A percentile compares a stretch with the other conserved stretches of the same genome.
Evolutionary conservation across 2,797 vertebrate species (phyloP).

Genomic region (Meda fulgida): DNA sequence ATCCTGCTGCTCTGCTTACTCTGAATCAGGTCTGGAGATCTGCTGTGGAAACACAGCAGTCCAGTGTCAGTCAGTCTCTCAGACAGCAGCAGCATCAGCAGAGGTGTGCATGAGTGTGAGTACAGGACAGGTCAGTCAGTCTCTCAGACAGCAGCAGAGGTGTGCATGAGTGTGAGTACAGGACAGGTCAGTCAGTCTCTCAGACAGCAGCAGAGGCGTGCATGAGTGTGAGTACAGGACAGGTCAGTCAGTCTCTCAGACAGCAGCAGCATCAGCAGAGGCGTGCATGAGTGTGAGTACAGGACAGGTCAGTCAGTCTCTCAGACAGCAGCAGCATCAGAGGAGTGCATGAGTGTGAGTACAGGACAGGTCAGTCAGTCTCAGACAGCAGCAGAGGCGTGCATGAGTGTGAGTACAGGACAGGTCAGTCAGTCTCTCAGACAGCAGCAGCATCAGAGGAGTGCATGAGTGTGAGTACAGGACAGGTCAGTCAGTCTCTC

Average conservation of each 20-base stretch:
- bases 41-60: too few relatives aligned
- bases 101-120: too few relatives aligned
- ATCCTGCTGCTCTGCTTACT: too few relatives aligned
- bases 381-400: too few relatives aligned
- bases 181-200: conserved; percentile 51
- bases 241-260: neutral
- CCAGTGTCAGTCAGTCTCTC: neutral
- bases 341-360: neutral
- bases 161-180: too few relatives aligned
- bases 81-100: too few relatives aligned
- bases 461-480: neutral
- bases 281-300: too few relatives aligned
- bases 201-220: neutral
- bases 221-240: neutral
- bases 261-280: too few relatives aligned
- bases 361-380: neutral
- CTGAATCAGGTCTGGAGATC: too few relatives aligned
- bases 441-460: neutral
- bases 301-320: conserved; percentile 52
- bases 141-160: too few relatives aligned
- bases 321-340: conserved; percentile 1
- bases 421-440: conserved; percentile 45
- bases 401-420: too few relatives aligned
- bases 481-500: neutral
- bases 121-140: too few relatives aligned